Conservation (phyloP, 2,888 invertebrate species). For the Cataglyphis albicans region DNA sequence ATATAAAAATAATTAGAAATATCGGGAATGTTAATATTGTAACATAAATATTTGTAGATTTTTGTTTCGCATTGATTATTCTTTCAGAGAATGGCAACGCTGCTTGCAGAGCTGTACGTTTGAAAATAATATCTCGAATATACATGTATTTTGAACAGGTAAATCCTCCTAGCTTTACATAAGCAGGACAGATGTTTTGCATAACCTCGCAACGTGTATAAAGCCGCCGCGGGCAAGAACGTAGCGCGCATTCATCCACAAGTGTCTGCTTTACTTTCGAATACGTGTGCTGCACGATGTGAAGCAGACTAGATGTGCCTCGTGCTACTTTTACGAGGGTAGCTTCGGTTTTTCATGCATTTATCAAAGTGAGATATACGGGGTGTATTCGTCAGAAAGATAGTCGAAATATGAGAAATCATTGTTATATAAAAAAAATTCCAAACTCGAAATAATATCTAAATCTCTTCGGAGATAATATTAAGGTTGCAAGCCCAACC, state of each 20-base stretch:
- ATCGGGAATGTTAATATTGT: not conserved
- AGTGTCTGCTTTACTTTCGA: slow-evolving; percentile 52
- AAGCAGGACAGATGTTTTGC: slow-evolving; percentile 19
- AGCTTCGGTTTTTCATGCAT: slow-evolving; percentile 72
- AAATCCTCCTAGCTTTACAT: slow-evolving; percentile 39
- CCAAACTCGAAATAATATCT: not conserved
- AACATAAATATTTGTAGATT: not conserved
- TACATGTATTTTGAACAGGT: slow-evolving; percentile 10
- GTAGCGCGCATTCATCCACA: slow-evolving; percentile 47
- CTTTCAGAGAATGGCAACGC: not conserved
- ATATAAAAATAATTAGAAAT: not conserved
- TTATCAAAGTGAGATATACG: slow-evolving; percentile 50
- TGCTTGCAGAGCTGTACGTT: not conserved
- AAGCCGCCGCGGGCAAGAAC: slow-evolving; percentile 29
- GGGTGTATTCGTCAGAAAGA: slow-evolving; percentile 20
- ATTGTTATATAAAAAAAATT: not conserved
- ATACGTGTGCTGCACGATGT: slow-evolving; percentile 28
- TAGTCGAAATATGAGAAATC: not conserved
- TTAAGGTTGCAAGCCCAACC: not conserved
- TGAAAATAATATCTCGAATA: slow-evolving; percentile 18
- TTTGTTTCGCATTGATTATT: not conserved
- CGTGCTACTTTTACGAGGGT: slow-evolving; percentile 77
- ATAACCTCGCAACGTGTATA: slow-evolving; percentile 37
- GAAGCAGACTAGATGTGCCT: slow-evolving; percentile 46
- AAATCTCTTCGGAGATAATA: not conserved